These are phyloP conservation scores for Paraescarpia echinospica DNA, from an alignment of 1,140 invertebrate genomes.

Conservation along the genomic window DNA sequence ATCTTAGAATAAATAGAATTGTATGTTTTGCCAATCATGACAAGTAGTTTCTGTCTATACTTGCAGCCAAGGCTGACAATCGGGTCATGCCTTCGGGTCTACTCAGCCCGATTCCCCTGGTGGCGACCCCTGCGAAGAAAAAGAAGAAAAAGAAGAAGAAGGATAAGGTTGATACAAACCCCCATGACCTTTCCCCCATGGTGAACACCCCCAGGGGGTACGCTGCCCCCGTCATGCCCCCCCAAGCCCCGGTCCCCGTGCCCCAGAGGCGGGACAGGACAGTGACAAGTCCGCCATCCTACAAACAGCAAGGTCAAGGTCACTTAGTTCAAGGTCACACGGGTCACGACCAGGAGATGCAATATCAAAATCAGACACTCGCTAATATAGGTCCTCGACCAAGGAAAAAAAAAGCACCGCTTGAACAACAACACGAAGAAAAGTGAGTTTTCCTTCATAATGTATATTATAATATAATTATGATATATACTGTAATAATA, in stretches of 20 bases:
- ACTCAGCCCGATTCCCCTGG: slow-evolving; percentile 48
- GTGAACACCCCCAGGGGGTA: neutral
- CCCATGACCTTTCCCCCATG: slow-evolving; percentile 38
- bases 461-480: neutral
- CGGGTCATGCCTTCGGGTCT: slow-evolving; percentile 29
- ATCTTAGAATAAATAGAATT: neutral
- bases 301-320: slow-evolving; percentile 40
- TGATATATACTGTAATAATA: neutral
- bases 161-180: slow-evolving; percentile 41
- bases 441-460: neutral
- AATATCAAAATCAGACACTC: neutral
- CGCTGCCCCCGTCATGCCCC: neutral
- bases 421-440: neutral
- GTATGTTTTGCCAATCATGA: neutral
- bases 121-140: slow-evolving; percentile 31
- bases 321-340: slow-evolving; percentile 40
- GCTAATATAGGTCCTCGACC: neutral
- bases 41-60: neutral
- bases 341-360: slow-evolving; percentile 36
- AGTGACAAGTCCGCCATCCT: slow-evolving; percentile 34
- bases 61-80: neutral
- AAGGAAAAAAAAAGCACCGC: neutral
- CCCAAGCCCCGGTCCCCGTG: slow-evolving; percentile 31
- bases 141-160: slow-evolving; percentile 37
- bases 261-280: slow-evolving; percentile 34